phyloP scores from a whole-genome alignment of 1,140 invertebrate species.

The Anastrepha ludens region DNA sequence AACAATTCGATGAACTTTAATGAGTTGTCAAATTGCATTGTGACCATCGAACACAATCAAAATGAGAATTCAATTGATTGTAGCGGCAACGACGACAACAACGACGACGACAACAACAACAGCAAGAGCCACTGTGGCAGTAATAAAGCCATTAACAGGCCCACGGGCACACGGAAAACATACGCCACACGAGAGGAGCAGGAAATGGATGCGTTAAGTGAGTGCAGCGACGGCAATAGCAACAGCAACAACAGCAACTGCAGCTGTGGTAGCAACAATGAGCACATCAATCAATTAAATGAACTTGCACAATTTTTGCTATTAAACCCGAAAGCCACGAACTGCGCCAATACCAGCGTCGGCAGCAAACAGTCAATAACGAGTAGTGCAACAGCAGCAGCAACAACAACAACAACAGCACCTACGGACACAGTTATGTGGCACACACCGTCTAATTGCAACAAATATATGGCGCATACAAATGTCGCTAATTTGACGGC shows the following conservation, averaged over 20 bases:
- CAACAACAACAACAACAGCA: conserved; percentile 49
- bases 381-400: conserved; percentile 45
- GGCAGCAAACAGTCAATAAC: conserved; percentile 44
- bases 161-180: background rate
- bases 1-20: conserved; percentile 74
- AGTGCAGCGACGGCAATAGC: conserved; percentile 58
- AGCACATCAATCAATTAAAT: conserved; percentile 69
- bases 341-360: conserved; percentile 9
- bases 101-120: conserved; percentile 57
- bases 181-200: background rate
- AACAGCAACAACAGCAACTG: conserved; percentile 54
- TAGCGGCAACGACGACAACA: conserved; percentile 49
- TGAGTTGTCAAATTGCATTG: conserved; percentile 74
- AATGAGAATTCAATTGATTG: conserved; percentile 60
- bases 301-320: conserved; percentile 66
- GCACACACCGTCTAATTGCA: conserved; percentile 47
- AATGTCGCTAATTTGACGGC: conserved; percentile 55
- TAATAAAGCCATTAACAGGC: background rate
- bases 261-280: conserved; percentile 58
- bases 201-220: conserved; percentile 66
- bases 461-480: conserved; percentile 36
- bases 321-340: conserved; percentile 49
- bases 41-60: conserved; percentile 71
- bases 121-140: conserved; percentile 23
- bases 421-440: background rate